Evolutionary conservation across 2,797 vertebrate genomes (phyloP).

Genomic region (Smutsia gigantea): DNA sequence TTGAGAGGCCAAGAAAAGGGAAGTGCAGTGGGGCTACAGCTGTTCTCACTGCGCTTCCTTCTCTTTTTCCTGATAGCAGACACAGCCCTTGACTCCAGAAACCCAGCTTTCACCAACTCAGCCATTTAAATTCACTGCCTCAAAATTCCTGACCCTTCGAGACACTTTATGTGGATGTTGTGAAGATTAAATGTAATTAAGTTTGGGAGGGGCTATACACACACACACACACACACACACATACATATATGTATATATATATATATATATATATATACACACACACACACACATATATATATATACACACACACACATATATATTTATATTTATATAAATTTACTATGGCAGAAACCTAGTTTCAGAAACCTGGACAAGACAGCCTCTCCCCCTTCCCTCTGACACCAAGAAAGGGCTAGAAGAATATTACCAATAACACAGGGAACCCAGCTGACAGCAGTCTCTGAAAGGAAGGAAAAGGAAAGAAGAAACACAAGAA

Average conservation of each 20-base stretch:
- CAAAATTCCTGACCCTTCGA: conserved; percentile 30
- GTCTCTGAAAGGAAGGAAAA: not conserved
- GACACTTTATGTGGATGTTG: not conserved
- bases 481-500: conserved; percentile 6
- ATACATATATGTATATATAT: too few species aligned
- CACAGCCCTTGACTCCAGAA: not conserved
- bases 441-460: not conserved
- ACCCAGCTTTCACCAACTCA: conserved; percentile 34
- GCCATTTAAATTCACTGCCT: conserved; percentile 47
- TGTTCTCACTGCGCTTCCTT: conserved; percentile 27
- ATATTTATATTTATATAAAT: too few species aligned
- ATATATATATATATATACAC: too few species aligned
- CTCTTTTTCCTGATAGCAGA: conserved; percentile 28
- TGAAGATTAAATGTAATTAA: conserved; percentile 33
- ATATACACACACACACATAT: too few species aligned
- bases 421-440: not conserved
- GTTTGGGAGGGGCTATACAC: not conserved
- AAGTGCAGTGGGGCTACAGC: not conserved
- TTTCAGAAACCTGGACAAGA: not conserved
- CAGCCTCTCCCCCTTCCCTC: not conserved
- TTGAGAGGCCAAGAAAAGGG: conserved; percentile 42
- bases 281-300: too few species aligned
- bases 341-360: too few species aligned
- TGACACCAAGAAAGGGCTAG: not conserved
- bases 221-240: too few species aligned